phyloP scores from a whole-genome alignment of 2,113 vertebrate genomes.

The Psilopogon haemacephalus region DNA sequence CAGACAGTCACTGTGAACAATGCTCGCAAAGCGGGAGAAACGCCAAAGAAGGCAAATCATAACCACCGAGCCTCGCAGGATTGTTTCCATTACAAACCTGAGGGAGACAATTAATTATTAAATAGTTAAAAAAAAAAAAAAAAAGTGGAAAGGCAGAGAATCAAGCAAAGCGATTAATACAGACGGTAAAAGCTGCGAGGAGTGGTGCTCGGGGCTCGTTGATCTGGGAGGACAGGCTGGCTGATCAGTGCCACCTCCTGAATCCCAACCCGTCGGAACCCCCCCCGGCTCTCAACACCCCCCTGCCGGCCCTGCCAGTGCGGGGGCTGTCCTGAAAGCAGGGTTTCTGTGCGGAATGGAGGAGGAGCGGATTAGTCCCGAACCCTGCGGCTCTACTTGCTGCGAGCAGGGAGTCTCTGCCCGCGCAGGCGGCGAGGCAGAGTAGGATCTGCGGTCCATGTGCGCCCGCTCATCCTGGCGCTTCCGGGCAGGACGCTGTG shows the following conservation, averaged over 20 bases:
- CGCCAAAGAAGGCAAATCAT: constrained; percentile 40
- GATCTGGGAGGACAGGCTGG: neutral
- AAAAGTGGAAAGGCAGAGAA: neutral
- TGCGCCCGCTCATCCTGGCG: neutral
- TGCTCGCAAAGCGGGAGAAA: constrained; percentile 40
- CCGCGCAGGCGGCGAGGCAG: neutral
- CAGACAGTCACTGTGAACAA: constrained; percentile 63
- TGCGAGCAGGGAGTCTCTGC: neutral
- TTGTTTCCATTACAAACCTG: constrained; percentile 24
- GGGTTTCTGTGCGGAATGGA: neutral
- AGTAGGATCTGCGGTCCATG: neutral
- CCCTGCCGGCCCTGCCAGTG: neutral
- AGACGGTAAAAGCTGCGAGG: neutral
- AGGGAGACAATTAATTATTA: constrained; percentile 14
- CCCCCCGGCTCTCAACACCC: neutral
- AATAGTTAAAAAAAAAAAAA: neutral
- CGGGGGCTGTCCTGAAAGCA: neutral
- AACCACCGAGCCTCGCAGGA: constrained; percentile 1
- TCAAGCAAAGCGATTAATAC: neutral
- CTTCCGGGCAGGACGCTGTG: neutral
- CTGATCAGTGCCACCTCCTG: no score
- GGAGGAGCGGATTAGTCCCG: neutral
- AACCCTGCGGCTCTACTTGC: neutral
- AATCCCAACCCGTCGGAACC: neutral
- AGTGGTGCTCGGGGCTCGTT: neutral